These are phyloP conservation scores for Prunella fulvescens DNA, from an alignment of 2,113 vertebrate genomes.

Conservation along the genomic window DNA sequence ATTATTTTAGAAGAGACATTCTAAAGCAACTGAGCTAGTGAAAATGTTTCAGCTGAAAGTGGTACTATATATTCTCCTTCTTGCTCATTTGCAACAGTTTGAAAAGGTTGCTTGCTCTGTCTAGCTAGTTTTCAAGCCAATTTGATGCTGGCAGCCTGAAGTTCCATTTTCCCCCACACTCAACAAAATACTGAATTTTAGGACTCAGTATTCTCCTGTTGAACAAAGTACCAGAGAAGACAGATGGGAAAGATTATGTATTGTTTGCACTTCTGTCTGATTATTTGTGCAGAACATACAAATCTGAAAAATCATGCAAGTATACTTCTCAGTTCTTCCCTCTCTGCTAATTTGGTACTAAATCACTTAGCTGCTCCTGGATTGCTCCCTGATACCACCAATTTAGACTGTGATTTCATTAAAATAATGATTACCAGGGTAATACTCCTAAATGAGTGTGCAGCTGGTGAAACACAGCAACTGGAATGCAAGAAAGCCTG, in stretches of 20 bases:
- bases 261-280: background rate
- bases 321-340: background rate
- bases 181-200: background rate
- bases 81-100: background rate
- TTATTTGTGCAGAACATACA: background rate
- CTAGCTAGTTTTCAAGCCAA: background rate
- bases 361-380: background rate
- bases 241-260: background rate
- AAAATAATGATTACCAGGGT: constrained; percentile 21
- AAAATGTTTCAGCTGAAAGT: background rate
- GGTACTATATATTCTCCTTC: background rate
- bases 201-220: background rate
- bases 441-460: background rate
- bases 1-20: background rate
- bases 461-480: constrained; percentile 2
- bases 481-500: background rate
- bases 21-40: background rate
- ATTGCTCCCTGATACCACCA: background rate
- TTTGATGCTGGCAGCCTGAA: background rate
- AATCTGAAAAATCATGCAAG: background rate
- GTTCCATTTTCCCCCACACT: background rate
- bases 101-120: background rate
- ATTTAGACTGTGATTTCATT: constrained; percentile 25
- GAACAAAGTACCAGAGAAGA: background rate
- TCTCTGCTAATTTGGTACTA: background rate